These are phyloP conservation scores for Dolichotis patagonum DNA, from an alignment of 2,113 vertebrate species.

Conservation along the genomic window DNA sequence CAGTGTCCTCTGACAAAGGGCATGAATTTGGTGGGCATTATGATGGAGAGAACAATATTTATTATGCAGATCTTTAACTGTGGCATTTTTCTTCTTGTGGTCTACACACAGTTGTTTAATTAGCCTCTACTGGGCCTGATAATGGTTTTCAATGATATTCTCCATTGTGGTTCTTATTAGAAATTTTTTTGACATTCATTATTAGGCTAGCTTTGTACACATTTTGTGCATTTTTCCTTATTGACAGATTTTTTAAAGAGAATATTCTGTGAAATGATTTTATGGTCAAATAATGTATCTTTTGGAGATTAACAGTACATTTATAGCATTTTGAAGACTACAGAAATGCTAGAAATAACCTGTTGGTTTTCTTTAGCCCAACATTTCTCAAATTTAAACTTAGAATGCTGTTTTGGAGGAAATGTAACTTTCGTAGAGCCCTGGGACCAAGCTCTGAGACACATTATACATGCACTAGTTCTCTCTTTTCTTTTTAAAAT, in stretches of 20 bases:
- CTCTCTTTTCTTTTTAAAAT: background rate
- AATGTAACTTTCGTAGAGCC: background rate
- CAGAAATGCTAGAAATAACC: background rate
- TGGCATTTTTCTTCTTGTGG: constrained; percentile 36
- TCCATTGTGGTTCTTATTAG: background rate
- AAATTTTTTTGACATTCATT: too few species aligned
- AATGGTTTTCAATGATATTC: constrained; percentile 27
- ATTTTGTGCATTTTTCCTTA: background rate
- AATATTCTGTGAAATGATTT: background rate
- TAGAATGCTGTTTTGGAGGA: background rate
- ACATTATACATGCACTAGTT: background rate
- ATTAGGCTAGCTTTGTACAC: too few species aligned
- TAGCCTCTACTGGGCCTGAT: background rate
- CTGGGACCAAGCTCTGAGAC: background rate
- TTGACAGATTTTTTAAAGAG: constrained; percentile 19
- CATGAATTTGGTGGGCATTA: background rate
- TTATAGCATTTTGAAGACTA: background rate
- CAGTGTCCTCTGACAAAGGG: constrained; percentile 33
- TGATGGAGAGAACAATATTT: background rate
- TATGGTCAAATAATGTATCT: background rate
- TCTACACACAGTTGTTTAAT: constrained; percentile 45
- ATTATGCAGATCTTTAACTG: background rate
- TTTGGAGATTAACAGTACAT: background rate
- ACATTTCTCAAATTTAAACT: background rate
- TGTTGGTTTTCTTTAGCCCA: background rate